These are phyloP conservation scores for Dysmachus trigonus DNA, from an alignment of 2,888 invertebrate genomes.

Conservation along the genomic window DNA sequence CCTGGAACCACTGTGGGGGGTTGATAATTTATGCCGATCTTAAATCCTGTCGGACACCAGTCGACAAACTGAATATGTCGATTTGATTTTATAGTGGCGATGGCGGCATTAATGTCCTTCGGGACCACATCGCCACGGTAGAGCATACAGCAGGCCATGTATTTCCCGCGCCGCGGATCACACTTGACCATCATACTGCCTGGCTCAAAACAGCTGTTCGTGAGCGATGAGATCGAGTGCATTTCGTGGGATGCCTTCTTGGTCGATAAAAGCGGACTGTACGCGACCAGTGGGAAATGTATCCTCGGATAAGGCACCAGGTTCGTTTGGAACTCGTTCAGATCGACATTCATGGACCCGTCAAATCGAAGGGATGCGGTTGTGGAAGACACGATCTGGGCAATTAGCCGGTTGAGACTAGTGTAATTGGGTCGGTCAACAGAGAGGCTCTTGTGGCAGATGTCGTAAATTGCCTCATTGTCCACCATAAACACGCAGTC, in stretches of 20 bases:
- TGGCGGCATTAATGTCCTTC: slow-evolving; percentile 78
- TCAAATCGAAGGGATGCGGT: slow-evolving; percentile 88
- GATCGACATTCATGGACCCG: slow-evolving; percentile 88
- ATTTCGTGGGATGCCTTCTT: slow-evolving; percentile 9
- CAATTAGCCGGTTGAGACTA: slow-evolving; percentile 85
- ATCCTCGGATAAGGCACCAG: slow-evolving; percentile 44
- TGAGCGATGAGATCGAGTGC: slow-evolving; percentile 75
- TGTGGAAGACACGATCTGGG: slow-evolving; percentile 86
- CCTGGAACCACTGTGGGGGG: slow-evolving; percentile 80
- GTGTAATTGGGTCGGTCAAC: slow-evolving; percentile 86
- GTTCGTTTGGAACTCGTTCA: slow-evolving; percentile 87
- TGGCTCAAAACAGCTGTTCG: slow-evolving; percentile 88
- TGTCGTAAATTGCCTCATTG: slow-evolving; percentile 95
- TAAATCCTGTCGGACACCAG: slow-evolving; percentile 94
- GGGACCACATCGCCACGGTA: slow-evolving; percentile 83
- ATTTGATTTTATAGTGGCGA: slow-evolving; percentile 75
- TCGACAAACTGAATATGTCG: slow-evolving; percentile 68
- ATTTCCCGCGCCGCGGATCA: slow-evolving; percentile 78
- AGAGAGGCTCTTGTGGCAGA: slow-evolving; percentile 84
- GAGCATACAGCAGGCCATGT: slow-evolving; percentile 72
- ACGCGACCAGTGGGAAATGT: slow-evolving; percentile 61
- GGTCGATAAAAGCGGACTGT: slow-evolving; percentile 47
- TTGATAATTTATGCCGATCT: slow-evolving; percentile 87
- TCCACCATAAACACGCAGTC: slow-evolving; percentile 96
- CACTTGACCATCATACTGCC: slow-evolving; percentile 92